Base-by-base conservation (phyloP, 2,888 invertebrate genomes). In the Heliconius cydno region DNA sequence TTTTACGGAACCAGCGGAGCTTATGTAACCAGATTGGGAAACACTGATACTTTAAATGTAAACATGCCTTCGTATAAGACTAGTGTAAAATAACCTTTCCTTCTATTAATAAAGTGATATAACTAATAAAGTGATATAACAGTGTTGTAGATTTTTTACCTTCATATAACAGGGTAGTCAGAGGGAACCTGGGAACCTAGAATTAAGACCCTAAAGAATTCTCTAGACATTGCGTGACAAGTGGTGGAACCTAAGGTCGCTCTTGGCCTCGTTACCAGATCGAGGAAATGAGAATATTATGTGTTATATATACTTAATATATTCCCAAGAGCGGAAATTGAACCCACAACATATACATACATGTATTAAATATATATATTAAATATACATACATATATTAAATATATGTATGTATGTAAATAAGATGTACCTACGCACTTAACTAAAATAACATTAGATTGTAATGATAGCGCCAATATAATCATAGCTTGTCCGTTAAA, bases 401-500 rank as follows among this genome's bases (percentile, higher is more conserved):
- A 52, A 52, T 46, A 46, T 57, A 7, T 52, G 7, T 52, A 22
- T 2, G 19, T 41, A 25, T 46, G 41, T 41, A 46, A 13, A 70
- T 25, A 52, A 46, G 4, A 57, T 57, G 9, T 2, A 57, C 15
- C 22, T 2, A 57, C 15, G 30, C 52, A 22, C 19, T 9, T 41
- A 60, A 15, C 65, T 65, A 74, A 57, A 63, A 38, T 60, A 74
- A 63, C 41, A 52, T 52, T 15, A 41, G 41, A 77, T 68, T 22
- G 5, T 66, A 70, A 74, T 81, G 68, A 74, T 46, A 81, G 74
- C 2, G 25, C 15, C 52, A 12, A 41, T 46, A 79, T 15, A 15
- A 60, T 70, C 25, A 67, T 30, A 28, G 67, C 67, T 41, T 67
- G 38, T 73, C 70, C 30, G 72, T 78, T 76, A 10, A 80, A 81